Evolutionary conservation across 1,140 invertebrate genomes (phyloP).

Genomic region (Papilio glaucus): DNA sequence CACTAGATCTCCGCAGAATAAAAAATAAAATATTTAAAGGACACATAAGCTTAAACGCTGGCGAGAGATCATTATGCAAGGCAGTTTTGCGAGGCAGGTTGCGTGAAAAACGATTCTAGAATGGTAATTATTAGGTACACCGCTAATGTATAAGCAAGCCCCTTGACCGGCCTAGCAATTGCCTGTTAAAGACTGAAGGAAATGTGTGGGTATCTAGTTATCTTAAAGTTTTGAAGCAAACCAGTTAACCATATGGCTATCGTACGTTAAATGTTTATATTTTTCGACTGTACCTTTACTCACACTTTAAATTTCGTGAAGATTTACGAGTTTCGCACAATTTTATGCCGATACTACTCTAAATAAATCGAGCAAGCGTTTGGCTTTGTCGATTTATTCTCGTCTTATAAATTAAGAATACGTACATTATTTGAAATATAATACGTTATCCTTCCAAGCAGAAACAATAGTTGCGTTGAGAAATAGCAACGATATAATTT

Average conservation of each 20-base stretch:
- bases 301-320: constrained; percentile 18
- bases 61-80: too few relatives aligned
- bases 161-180: background rate
- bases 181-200: background rate
- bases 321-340: constrained; percentile 16
- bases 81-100: too few relatives aligned
- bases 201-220: background rate
- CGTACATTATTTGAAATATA: background rate
- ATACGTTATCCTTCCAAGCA: background rate
- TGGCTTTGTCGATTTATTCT: constrained; percentile 4
- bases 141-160: background rate
- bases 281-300: background rate
- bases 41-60: too few relatives aligned
- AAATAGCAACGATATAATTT: background rate
- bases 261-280: constrained; percentile 20
- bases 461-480: background rate
- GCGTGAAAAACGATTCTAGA: too few relatives aligned
- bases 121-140: too few relatives aligned
- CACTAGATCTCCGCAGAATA: too few relatives aligned
- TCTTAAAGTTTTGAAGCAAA: constrained; percentile 10
- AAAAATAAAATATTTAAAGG: too few relatives aligned
- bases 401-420: constrained; percentile 5
- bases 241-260: constrained; percentile 11
- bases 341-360: constrained; percentile 6
- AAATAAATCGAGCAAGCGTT: constrained; percentile 8